Percentiles rank a stretch among this genome's conserved stretches.
These are phyloP conservation scores for Tupaia chinensis DNA, from an alignment of 2,113 vertebrate species.

Conservation along the genomic window DNA sequence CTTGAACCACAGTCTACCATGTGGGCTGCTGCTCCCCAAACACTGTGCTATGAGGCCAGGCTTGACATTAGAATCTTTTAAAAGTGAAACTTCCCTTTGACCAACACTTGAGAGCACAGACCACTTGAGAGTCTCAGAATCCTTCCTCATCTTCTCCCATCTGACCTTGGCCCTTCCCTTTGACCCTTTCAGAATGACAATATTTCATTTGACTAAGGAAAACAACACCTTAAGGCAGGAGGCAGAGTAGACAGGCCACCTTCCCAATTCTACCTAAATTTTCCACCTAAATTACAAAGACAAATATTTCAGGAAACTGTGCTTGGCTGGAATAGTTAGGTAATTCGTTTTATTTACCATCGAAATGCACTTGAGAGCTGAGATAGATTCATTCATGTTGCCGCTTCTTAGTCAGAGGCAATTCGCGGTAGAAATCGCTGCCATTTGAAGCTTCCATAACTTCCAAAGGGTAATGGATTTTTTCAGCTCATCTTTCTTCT, in stretches of 20 bases:
- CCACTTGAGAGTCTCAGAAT: neutral
- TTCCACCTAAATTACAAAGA: constrained; percentile 84
- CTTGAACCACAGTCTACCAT: too few species aligned
- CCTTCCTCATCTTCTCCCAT: neutral
- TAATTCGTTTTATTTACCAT: constrained; percentile 84
- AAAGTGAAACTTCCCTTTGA: neutral
- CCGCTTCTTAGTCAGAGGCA: constrained; percentile 75
- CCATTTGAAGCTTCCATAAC: constrained; percentile 79
- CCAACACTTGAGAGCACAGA: neutral
- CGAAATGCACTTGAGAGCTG: constrained; percentile 78
- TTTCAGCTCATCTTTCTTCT: constrained; percentile 75
- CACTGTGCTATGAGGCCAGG: too few species aligned
- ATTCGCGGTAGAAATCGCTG: constrained; percentile 73
- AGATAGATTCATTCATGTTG: constrained; percentile 79
- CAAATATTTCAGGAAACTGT: constrained; percentile 83
- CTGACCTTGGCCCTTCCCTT: neutral
- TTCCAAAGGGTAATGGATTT: constrained; percentile 84
- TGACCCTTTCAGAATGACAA: neutral
- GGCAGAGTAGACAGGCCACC: constrained; percentile 12
- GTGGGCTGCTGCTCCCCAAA: too few species aligned
- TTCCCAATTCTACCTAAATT: constrained; percentile 78
- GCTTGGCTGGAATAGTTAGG: constrained; percentile 71
- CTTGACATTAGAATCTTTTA: neutral
- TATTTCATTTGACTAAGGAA: constrained; percentile 56
- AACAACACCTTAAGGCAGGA: constrained; percentile 4